phyloP scores from a whole-genome alignment of 2,888 invertebrate genomes.

The Podabrus alpinus region DNA sequence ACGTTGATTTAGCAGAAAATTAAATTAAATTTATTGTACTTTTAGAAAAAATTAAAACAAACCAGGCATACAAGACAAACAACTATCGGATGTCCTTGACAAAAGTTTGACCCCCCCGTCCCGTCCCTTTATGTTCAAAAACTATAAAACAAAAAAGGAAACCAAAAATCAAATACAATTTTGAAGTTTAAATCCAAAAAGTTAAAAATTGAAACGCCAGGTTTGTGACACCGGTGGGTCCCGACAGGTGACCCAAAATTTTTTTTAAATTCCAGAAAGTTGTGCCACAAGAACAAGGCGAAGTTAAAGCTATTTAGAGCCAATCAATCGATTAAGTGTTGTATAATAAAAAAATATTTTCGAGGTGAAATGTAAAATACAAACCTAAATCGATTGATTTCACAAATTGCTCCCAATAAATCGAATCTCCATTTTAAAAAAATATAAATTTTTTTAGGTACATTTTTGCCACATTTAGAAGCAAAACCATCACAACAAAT shows the following conservation, averaged over 20 bases:
- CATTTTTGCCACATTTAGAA: conserved; percentile 13
- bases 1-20: background rate
- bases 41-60: background rate
- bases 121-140: background rate
- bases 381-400: conserved; percentile 15
- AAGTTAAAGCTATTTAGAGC: background rate
- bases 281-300: conserved; percentile 3
- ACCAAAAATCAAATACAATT: background rate
- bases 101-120: background rate
- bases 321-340: conserved; percentile 16
- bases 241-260: background rate
- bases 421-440: background rate
- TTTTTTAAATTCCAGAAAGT: conserved; percentile 6
- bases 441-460: background rate
- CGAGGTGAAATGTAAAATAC: conserved; percentile 28
- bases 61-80: background rate
- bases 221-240: background rate
- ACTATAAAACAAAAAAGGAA: background rate
- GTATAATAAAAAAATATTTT: conserved; percentile 31
- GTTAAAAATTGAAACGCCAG: background rate
- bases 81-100: background rate
- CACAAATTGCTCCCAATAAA: conserved; percentile 4
- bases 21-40: background rate
- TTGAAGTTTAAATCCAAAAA: background rate
- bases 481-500: conserved; percentile 13